Conservation (phyloP, 1,140 invertebrate genomes). For the Halictus rubicundus region DNA sequence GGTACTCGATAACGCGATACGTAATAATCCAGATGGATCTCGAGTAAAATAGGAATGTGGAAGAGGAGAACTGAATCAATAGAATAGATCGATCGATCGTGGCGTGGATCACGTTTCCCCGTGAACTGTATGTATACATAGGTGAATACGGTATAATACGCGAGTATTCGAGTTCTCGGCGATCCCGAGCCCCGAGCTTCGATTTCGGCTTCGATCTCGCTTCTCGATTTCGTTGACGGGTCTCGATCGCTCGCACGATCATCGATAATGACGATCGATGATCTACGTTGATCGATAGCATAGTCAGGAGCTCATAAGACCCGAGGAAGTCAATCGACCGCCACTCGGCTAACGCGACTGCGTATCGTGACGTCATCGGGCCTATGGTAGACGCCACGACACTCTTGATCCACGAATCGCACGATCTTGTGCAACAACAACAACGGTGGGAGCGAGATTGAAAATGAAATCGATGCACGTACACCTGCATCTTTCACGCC, state of each 20-base stretch:
- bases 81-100: conserved; percentile 7
- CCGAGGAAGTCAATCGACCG: conserved; percentile 61
- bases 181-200: no score
- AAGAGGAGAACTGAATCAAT: not conserved
- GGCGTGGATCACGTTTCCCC: no score
- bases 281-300: conserved; percentile 77
- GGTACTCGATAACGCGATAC: no score
- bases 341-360: conserved; percentile 16
- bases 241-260: conserved; percentile 63
- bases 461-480: no score
- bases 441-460: not conserved
- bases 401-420: no score
- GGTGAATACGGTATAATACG: not conserved
- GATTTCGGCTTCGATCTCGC: not conserved
- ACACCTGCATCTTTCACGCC: no score
- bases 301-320: conserved; percentile 69
- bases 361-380: conserved; percentile 34
- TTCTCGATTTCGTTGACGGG: conserved; percentile 7
- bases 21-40: no score
- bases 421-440: not conserved
- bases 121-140: no score
- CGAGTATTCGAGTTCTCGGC: not conserved
- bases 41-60: no score
- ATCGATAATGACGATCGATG: conserved; percentile 78
- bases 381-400: no score